Evolutionary conservation across 1,140 invertebrate species (phyloP), one percentile per base, ranked within the genome.

Genomic region (Yoshiicerus persimilis): DNA sequence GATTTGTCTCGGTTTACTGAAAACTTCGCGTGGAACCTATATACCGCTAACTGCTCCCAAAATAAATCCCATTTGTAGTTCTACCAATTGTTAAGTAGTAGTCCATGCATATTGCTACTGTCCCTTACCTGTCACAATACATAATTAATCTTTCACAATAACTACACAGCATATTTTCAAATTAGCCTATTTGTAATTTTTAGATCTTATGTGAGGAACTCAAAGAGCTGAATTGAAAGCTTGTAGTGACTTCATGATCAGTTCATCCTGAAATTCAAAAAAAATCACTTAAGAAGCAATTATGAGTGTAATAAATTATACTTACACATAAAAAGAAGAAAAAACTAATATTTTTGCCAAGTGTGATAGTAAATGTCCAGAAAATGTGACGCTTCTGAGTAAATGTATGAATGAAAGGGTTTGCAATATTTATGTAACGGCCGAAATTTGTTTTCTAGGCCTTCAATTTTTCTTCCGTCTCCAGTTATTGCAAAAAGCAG

Each of bases 171-270:
- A 38, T 80, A 36, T 38, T 80, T 36, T 30, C 25, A 32, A 80
- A 80, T 36, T 10, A 80, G 66, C 66, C 32, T 38, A 34, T n/a
- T 32, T 80, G 32, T 38, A 80, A 34, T 36, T 66, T 4, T 23
- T 16, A 38, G 75, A 36, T 32, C 75, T 32, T 70, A 30, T 32
- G 70, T n/a, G 39, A 56, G 34, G 23, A 25, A 80, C 70, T 90
- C 86, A 91, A 56, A 91, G 84, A 30, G 89, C 88, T 83, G 89
- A 88, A 84, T 87, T 91, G 92, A 97, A 96, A 95, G 96, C 96
- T 92, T 96, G 95, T 92, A 97, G 92, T 30, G 96, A 96, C 66
- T 95, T 95, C 80, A 96, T 96, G 92, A 96, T 96, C 88, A 96
- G 94, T 92, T 96, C 96, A 91, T 97, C 96, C 94, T 94, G 92